A percentile compares a stretch with the other conserved stretches of the same genome.
Conservation (phyloP, 1,140 invertebrate species). For the Zaprionus ornatus region DNA sequence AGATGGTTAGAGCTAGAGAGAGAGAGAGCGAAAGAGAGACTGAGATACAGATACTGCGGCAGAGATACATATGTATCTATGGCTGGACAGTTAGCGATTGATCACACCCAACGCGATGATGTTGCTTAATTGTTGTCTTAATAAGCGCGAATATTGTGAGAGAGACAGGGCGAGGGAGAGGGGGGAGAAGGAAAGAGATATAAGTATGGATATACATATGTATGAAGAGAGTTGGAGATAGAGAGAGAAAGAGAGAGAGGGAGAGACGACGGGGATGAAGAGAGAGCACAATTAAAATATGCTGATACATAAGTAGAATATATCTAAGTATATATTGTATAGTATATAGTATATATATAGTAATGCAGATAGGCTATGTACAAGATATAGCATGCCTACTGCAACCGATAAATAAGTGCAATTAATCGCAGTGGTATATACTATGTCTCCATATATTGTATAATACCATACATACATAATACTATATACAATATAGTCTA, state of each 20-base stretch:
- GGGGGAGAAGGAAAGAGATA: not conserved
- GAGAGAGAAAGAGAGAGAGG: not conserved
- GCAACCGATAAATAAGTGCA: no score
- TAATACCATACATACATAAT: no score
- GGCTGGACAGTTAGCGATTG: not conserved
- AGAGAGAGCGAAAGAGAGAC: not conserved
- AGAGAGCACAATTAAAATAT: not conserved
- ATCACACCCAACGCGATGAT: conserved; percentile 13
- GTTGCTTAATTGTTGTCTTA: conserved; percentile 7
- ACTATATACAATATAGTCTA: no score
- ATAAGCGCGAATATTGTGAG: not conserved
- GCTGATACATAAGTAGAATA: not conserved
- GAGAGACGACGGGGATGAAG: no score
- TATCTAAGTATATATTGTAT: not conserved
- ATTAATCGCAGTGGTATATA: no score
- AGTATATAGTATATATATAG: not conserved
- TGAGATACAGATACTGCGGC: conserved; percentile 10
- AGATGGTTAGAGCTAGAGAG: not conserved
- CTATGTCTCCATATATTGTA: no score
- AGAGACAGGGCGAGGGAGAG: no score
- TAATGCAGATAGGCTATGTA: no score
- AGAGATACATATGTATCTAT: not conserved
- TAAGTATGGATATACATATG: no score
- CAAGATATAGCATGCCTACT: no score
- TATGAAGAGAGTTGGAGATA: no score